Percentiles rank a stretch among this genome's conserved stretches.
These are phyloP conservation scores for Lepus townsendii DNA, from an alignment of 2,797 vertebrate species.

Conservation along the genomic window DNA sequence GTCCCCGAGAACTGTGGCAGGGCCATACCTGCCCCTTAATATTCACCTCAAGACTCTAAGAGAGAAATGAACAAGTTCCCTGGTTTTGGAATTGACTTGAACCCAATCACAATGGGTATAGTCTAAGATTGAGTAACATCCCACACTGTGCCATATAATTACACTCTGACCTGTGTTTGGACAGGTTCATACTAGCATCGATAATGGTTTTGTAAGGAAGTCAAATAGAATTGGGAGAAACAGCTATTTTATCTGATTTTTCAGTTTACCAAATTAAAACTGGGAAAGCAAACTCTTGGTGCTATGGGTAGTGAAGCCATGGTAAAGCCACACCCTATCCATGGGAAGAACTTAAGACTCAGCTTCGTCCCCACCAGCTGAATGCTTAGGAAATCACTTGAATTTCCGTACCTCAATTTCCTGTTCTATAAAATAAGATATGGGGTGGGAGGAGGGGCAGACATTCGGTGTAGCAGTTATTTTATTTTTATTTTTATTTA, in stretches of 20 bases:
- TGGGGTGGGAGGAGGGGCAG: too few species aligned
- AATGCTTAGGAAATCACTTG: background rate
- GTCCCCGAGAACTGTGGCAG: background rate
- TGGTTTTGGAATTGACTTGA: background rate
- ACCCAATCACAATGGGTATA: background rate
- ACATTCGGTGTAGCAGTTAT: too few species aligned
- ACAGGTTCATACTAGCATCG: background rate
- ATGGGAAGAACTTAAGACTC: background rate
- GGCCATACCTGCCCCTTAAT: background rate
- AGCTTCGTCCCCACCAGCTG: too few species aligned
- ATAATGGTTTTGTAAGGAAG: background rate
- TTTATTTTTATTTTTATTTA: too few species aligned
- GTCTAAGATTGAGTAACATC: background rate
- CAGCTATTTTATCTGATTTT: constrained; percentile 15
- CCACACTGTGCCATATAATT: background rate
- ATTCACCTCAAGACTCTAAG: background rate
- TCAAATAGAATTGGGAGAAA: background rate
- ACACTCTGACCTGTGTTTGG: background rate
- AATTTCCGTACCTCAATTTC: background rate
- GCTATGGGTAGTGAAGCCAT: background rate
- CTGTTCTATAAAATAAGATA: background rate
- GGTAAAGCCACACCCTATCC: background rate
- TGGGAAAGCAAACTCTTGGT: background rate
- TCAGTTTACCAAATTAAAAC: constrained; percentile 13
- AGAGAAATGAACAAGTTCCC: background rate